Conservation (phyloP, 2,113 vertebrate genomes). For the Mesoclemmys tuberculata region DNA sequence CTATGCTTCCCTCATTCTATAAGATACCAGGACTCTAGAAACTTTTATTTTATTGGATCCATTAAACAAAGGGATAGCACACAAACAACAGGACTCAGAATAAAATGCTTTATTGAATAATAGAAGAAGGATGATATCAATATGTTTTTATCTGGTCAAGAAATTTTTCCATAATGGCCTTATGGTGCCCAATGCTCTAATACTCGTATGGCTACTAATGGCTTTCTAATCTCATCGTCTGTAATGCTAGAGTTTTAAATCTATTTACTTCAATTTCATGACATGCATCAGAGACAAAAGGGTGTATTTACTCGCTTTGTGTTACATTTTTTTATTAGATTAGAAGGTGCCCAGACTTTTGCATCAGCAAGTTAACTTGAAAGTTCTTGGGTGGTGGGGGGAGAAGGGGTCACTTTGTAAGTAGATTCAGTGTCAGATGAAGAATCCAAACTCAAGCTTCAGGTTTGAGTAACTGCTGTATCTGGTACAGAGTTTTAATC, state of each 20-base stretch:
- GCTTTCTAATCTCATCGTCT: conserved; percentile 79
- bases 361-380: conserved; percentile 50
- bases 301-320: conserved; percentile 66
- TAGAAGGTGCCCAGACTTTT: conserved; percentile 67
- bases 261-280: conserved; percentile 79
- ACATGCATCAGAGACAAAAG: conserved; percentile 72
- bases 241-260: conserved; percentile 76
- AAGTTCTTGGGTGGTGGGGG: neutral
- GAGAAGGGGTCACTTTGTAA: conserved; percentile 13
- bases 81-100: conserved; percentile 6
- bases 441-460: neutral
- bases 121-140: conserved; percentile 70
- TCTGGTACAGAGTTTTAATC: neutral
- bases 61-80: conserved; percentile 29
- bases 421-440: conserved; percentile 8
- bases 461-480: neutral
- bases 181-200: conserved; percentile 66
- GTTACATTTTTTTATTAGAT: conserved; percentile 74
- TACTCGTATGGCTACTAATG: conserved; percentile 73
- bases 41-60: conserved; percentile 26
- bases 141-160: conserved; percentile 69
- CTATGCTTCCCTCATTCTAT: neutral
- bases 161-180: conserved; percentile 68
- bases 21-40: neutral
- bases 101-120: conserved; percentile 73